These are phyloP conservation scores for Microcebus ravelobensis DNA, from an alignment of 2,113 vertebrate genomes.

Conservation along the genomic window DNA sequence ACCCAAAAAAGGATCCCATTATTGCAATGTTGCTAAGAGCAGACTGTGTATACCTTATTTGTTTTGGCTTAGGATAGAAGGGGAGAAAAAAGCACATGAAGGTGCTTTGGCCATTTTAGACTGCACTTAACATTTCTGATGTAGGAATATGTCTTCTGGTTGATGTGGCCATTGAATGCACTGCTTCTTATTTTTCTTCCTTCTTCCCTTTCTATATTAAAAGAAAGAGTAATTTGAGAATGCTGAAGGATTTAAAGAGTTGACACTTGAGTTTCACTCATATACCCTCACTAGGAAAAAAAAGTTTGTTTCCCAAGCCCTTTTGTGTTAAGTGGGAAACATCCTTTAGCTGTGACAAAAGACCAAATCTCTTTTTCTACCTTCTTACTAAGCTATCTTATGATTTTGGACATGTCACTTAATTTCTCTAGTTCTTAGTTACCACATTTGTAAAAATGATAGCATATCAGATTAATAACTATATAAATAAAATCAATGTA, in stretches of 20 bases:
- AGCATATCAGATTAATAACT: not conserved
- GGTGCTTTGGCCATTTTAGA: not conserved
- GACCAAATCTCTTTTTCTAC: not conserved
- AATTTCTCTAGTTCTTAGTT: not conserved
- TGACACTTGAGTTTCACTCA: not conserved
- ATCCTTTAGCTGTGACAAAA: not conserved
- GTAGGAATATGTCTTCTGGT: not conserved
- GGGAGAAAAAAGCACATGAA: not conserved
- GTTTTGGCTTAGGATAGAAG: not conserved
- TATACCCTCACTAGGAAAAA: not conserved
- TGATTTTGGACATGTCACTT: not conserved
- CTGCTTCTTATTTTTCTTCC: not conserved
- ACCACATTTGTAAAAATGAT: not conserved
- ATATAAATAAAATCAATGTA: not conserved
- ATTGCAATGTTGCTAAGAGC: not conserved
- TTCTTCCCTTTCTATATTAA: not conserved
- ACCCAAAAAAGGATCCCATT: not conserved
- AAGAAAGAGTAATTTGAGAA: not conserved
- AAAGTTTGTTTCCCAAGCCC: not conserved
- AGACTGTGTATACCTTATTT: not conserved
- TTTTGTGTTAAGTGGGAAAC: not conserved
- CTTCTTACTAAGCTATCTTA: not conserved
- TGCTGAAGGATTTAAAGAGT: not conserved
- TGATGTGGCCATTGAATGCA: not conserved
- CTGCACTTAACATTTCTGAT: not conserved